phyloP scores from a whole-genome alignment of 1,140 invertebrate species.

The Pinna nobilis region DNA sequence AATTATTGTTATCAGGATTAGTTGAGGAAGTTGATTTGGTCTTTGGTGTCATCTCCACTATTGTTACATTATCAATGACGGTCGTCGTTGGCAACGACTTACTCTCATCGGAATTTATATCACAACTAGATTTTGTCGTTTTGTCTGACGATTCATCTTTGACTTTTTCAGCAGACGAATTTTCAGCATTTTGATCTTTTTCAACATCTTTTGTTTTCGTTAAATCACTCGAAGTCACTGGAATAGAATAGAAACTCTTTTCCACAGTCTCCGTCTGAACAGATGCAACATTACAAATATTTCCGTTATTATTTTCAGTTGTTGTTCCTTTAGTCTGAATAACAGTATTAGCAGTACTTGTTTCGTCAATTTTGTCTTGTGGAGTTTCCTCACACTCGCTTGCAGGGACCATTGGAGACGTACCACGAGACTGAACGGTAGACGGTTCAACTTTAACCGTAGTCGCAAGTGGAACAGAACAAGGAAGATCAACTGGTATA shows the following conservation, averaged over 20 bases:
- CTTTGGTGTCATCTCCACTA: conserved; percentile 17
- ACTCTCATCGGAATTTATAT: not conserved
- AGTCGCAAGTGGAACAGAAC: conserved; percentile 8
- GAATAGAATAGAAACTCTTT: conserved; percentile 1
- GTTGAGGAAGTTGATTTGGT: conserved; percentile 4
- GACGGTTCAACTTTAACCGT: conserved; percentile 54
- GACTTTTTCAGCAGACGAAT: not conserved
- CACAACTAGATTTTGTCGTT: not conserved
- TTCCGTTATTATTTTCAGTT: not conserved
- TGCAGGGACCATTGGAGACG: conserved; percentile 65
- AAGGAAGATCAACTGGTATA: not conserved
- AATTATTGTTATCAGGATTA: conserved; percentile 2
- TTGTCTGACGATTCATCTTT: not conserved
- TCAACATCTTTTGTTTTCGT: not conserved
- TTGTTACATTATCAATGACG: conserved; percentile 15
- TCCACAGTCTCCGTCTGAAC: conserved; percentile 44
- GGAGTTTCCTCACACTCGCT: conserved; percentile 43
- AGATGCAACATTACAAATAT: conserved; percentile 21
- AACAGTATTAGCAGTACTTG: conserved; percentile 12
- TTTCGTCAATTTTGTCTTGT: conserved; percentile 33
- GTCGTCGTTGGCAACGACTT: conserved; percentile 6
- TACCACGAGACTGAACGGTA: conserved; percentile 64
- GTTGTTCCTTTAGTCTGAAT: not conserved
- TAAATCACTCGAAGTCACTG: not conserved
- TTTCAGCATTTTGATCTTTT: not conserved